phyloP scores from a whole-genome alignment of 2,797 vertebrate genomes.

The Aeoliscus strigatus region DNA sequence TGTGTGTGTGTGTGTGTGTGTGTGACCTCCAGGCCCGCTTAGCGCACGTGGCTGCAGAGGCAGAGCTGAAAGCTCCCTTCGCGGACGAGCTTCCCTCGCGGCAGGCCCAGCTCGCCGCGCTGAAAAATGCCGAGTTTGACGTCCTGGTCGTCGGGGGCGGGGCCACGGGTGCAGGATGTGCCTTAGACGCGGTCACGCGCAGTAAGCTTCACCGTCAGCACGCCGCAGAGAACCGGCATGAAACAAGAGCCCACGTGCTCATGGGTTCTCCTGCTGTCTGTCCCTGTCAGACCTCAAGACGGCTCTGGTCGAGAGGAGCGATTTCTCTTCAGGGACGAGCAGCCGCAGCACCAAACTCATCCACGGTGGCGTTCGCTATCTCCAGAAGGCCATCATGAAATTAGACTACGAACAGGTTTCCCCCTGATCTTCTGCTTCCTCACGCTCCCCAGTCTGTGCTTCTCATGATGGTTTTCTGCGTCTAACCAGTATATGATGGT shows the following conservation, averaged over 20 bases:
- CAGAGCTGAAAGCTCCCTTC: constrained; percentile 55
- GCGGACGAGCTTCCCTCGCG: constrained; percentile 78
- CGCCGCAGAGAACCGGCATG: no score
- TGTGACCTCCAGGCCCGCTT: constrained; percentile 69
- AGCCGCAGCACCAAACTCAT: constrained; percentile 97
- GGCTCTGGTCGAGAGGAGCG: constrained; percentile 90
- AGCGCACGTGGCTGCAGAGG: constrained; percentile 78
- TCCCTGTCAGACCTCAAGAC: constrained; percentile 96
- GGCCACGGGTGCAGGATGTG: constrained; percentile 92
- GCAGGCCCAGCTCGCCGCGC: constrained; percentile 74
- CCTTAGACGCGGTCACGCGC: constrained; percentile 90
- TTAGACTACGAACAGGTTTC: constrained; percentile 93
- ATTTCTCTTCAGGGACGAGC: constrained; percentile 97
- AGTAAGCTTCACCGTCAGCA: constrained; percentile 69
- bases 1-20: background rate
- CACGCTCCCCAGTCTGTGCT: background rate
- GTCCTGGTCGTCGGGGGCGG: constrained; percentile 91
- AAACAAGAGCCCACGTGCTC: no score
- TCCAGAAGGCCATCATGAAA: constrained; percentile 97
- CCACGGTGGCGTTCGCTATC: constrained; percentile 96
- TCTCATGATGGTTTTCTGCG: fast-evolving
- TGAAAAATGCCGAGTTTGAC: constrained; percentile 79
- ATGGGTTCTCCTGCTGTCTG: no score
- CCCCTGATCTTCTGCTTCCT: background rate
- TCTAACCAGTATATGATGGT: constrained; percentile 89